Evolutionary conservation across 2,888 invertebrate species (phyloP).

Genomic region (Scelioninae gen. 1): DNA sequence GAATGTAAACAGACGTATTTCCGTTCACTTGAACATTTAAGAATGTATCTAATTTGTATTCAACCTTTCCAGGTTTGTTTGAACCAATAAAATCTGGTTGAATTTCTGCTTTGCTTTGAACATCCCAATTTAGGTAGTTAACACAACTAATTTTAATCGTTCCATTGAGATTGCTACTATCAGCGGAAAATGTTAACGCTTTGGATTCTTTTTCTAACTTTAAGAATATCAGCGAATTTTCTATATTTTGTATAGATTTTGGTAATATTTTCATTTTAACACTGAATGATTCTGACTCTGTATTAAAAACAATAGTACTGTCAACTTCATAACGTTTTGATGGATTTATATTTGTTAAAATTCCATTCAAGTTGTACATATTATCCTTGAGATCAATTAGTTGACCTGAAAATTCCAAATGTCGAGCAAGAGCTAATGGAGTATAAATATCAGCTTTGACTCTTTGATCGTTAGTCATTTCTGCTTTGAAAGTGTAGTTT

Average conservation of each 20-base stretch:
- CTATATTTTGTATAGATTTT: slow-evolving; percentile 3
- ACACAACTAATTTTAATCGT: slow-evolving; percentile 71
- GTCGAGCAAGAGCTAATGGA: slow-evolving; percentile 67
- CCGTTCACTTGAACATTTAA: slow-evolving; percentile 79
- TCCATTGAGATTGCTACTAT: slow-evolving; percentile 68
- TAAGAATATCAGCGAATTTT: slow-evolving; percentile 58
- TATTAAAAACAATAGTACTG: slow-evolving; percentile 18
- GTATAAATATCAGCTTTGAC: slow-evolving; percentile 73
- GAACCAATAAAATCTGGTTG: slow-evolving; percentile 47
- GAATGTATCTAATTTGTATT: slow-evolving; percentile 73
- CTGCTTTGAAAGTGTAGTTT: slow-evolving; percentile 74
- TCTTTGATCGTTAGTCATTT: slow-evolving; percentile 66
- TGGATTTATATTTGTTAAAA: slow-evolving; percentile 72
- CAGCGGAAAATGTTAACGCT: slow-evolving; percentile 64
- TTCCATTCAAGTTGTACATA: slow-evolving; percentile 74
- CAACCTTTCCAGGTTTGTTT: slow-evolving; percentile 20
- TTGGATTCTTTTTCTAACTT: slow-evolving; percentile 72
- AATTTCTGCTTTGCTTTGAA: slow-evolving; percentile 56
- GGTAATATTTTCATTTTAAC: slow-evolving; percentile 69
- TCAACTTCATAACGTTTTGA: slow-evolving; percentile 36
- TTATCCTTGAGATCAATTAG: slow-evolving; percentile 61
- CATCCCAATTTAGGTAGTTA: slow-evolving; percentile 80
- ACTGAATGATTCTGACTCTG: slow-evolving; percentile 38
- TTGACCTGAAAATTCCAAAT: slow-evolving; percentile 76
- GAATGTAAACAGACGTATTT: slow-evolving; percentile 79